These are phyloP conservation scores for Drosophila bocki DNA, from an alignment of 1,140 invertebrate species.

Conservation along the genomic window DNA sequence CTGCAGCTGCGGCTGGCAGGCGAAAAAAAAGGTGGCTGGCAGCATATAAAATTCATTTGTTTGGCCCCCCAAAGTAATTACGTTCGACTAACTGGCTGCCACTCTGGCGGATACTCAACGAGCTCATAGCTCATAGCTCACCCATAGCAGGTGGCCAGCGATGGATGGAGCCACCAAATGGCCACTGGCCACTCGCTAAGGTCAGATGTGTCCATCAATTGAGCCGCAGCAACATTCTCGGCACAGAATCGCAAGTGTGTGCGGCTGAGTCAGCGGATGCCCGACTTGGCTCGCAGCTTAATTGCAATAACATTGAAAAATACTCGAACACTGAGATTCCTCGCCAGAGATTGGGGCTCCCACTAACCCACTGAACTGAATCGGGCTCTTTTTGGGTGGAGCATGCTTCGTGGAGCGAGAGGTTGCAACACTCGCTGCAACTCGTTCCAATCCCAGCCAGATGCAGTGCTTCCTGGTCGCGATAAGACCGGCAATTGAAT, in stretches of 20 bases:
- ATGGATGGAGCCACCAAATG: constrained; percentile 11
- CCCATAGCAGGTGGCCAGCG: constrained; percentile 55
- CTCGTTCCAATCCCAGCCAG: constrained; percentile 40
- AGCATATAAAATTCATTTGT: constrained; percentile 48
- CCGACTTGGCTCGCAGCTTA: constrained; percentile 32
- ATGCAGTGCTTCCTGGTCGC: constrained; percentile 70
- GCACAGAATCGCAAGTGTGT: constrained; percentile 26
- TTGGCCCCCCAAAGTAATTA: constrained; percentile 46
- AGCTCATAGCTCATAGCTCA: constrained; percentile 20
- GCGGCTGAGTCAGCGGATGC: constrained; percentile 59
- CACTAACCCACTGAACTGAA: constrained; percentile 75
- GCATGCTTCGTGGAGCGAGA: constrained; percentile 7
- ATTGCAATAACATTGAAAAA: constrained; percentile 63
- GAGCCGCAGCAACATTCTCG: constrained; percentile 49
- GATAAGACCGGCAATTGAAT: constrained; percentile 67
- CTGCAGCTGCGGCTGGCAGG: constrained; percentile 39
- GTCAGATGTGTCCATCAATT: constrained; percentile 71
- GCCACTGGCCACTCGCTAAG: constrained; percentile 49
- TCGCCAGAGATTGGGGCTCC: constrained; percentile 24
- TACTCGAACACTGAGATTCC: constrained; percentile 9
- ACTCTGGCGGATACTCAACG: constrained; percentile 61
- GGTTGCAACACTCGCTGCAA: constrained; percentile 48
- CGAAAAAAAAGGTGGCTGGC: constrained; percentile 29
- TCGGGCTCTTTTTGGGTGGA: constrained; percentile 26
- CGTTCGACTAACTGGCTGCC: constrained; percentile 32